These are phyloP conservation scores for Dusona sp. DNA, from an alignment of 2,888 invertebrate genomes.

Conservation along the genomic window DNA sequence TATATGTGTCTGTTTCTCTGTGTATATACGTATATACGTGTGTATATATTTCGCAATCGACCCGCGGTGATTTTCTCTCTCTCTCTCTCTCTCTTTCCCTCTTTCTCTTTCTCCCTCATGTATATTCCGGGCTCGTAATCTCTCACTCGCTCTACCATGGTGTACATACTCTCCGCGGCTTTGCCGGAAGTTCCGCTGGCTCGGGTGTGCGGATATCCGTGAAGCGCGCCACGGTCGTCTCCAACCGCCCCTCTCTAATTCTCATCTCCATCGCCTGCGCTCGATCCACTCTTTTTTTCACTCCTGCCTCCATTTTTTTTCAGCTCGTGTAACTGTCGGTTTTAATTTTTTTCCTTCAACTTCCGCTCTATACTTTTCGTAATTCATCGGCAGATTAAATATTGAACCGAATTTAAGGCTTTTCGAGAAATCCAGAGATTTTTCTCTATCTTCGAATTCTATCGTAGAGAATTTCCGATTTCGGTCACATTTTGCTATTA, in stretches of 20 bases:
- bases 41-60: conserved; percentile 61
- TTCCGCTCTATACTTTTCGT: conserved; percentile 1
- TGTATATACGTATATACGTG: not conserved
- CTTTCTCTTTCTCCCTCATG: conserved; percentile 39
- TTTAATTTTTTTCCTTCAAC: not conserved
- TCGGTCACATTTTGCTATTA: not conserved
- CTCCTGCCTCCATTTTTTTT: not conserved
- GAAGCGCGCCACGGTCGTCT: conserved; percentile 60
- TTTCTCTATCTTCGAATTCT: not conserved
- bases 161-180: conserved; percentile 50
- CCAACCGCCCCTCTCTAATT: conserved; percentile 17
- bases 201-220: conserved; percentile 64
- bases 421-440: not conserved
- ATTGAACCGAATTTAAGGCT: not conserved
- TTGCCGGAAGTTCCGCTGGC: conserved; percentile 64
- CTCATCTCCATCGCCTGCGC: conserved; percentile 15
- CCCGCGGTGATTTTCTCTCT: conserved; percentile 67
- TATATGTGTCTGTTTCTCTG: not conserved
- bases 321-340: not conserved
- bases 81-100: conserved; percentile 41
- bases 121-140: conserved; percentile 48
- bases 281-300: conserved; percentile 30
- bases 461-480: not conserved
- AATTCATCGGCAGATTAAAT: not conserved
- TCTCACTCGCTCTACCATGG: conserved; percentile 40